A percentile compares a stretch with the other conserved stretches of the same genome.
Evolutionary conservation across 1,140 invertebrate species (phyloP).

Genomic region (Sitophilus oryzae): DNA sequence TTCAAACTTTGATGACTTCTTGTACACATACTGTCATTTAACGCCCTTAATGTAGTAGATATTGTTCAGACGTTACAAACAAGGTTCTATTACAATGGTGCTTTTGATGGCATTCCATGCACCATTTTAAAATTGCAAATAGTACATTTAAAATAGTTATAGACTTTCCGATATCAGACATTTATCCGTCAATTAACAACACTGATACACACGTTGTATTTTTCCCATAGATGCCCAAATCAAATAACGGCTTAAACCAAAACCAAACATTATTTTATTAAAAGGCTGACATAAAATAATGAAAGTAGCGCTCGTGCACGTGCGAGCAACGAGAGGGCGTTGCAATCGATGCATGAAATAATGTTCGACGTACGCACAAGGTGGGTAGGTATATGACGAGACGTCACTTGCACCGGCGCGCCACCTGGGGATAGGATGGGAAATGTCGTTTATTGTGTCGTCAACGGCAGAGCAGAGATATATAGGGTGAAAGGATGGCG

Average conservation of each 20-base stretch:
- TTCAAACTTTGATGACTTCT: too few relatives aligned
- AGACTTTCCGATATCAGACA: too few relatives aligned
- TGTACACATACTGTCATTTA: too few relatives aligned
- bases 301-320: slow-evolving; percentile 15
- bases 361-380: slow-evolving; percentile 21
- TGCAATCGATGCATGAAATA: slow-evolving; percentile 13
- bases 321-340: slow-evolving; percentile 16
- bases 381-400: slow-evolving; percentile 28
- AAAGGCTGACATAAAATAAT: slow-evolving; percentile 1
- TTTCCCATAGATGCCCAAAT: background rate
- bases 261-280: slow-evolving; percentile 1
- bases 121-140: too few relatives aligned
- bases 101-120: too few relatives aligned
- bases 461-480: background rate
- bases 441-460: slow-evolving; percentile 14
- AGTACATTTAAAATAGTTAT: too few relatives aligned
- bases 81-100: too few relatives aligned
- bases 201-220: too few relatives aligned
- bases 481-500: too few relatives aligned
- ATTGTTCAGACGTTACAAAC: too few relatives aligned
- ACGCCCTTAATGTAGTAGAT: too few relatives aligned
- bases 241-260: background rate
- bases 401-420: slow-evolving; percentile 29
- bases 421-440: slow-evolving; percentile 32
- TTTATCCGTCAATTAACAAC: too few relatives aligned